phyloP scores from a whole-genome alignment of 2,888 invertebrate genomes.

The Acanthacorydalis orientalis region DNA sequence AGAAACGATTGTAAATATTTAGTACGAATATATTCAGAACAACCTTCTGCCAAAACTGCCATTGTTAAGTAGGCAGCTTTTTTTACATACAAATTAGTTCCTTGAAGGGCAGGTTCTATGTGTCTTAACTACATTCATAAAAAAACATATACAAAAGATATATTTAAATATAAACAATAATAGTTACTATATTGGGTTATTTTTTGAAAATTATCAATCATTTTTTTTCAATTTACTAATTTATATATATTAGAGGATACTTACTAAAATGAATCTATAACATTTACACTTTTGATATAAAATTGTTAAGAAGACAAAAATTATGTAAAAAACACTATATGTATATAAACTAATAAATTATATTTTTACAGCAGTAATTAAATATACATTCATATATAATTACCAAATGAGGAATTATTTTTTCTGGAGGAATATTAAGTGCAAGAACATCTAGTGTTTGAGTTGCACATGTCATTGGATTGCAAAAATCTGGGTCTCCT shows the following conservation, averaged over 20 bases:
- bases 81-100: slow-evolving; percentile 40
- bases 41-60: slow-evolving; percentile 63
- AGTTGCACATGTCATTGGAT: slow-evolving; percentile 48
- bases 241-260: too few species aligned
- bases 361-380: too few species aligned
- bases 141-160: not conserved
- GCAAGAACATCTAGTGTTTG: slow-evolving; percentile 61
- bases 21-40: slow-evolving; percentile 52
- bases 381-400: not conserved
- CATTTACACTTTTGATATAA: too few species aligned
- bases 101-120: slow-evolving; percentile 46
- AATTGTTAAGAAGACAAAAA: too few species aligned
- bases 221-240: too few species aligned
- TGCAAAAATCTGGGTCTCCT: slow-evolving; percentile 42
- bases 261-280: too few species aligned
- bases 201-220: too few species aligned
- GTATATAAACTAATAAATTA: too few species aligned
- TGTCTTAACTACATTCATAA: slow-evolving; percentile 26
- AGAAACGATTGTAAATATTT: slow-evolving; percentile 54
- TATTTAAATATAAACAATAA: not conserved
- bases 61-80: slow-evolving; percentile 57
- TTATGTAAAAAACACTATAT: too few species aligned
- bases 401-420: slow-evolving; percentile 53
- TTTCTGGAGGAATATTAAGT: slow-evolving; percentile 57
- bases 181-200: too few species aligned